Conservation (phyloP, 2,888 invertebrate genomes). For the Scelioninae gen. 1 region DNA sequence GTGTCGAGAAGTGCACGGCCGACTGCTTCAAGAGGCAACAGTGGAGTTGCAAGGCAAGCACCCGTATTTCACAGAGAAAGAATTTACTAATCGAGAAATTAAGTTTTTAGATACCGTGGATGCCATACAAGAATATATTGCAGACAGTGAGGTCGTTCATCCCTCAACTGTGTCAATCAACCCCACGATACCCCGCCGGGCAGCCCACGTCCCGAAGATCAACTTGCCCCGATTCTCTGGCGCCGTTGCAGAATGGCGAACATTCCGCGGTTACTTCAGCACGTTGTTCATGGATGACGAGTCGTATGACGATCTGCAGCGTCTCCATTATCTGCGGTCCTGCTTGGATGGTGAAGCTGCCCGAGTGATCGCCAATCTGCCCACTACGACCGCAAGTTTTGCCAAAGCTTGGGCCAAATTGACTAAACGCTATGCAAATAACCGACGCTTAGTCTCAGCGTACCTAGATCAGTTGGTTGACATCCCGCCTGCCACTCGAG, state of each 20-base stretch:
- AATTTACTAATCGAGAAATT: no score
- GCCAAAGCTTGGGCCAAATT: neutral
- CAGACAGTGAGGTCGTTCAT: no score
- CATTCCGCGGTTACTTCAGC: neutral
- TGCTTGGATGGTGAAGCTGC: neutral
- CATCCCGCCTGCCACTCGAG: neutral
- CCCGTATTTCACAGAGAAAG: no score
- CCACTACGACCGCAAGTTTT: neutral
- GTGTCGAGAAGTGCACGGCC: neutral
- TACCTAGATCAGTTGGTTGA: neutral
- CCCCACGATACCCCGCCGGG: no score
- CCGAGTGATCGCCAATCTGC: no score
- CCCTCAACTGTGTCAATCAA: no score
- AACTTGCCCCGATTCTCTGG: conserved; percentile 1
- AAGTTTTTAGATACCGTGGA: no score
- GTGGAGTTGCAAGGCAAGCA: neutral
- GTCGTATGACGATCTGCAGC: neutral
- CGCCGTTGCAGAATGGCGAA: neutral
- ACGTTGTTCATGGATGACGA: conserved; percentile 2
- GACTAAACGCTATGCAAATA: neutral
- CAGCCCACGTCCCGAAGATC: neutral
- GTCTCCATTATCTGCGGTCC: neutral
- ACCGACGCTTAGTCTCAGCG: neutral
- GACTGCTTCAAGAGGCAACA: neutral
- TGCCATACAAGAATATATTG: no score